Evolutionary conservation across 2,113 vertebrate genomes (phyloP).

Genomic region (Phaethon lepturus): DNA sequence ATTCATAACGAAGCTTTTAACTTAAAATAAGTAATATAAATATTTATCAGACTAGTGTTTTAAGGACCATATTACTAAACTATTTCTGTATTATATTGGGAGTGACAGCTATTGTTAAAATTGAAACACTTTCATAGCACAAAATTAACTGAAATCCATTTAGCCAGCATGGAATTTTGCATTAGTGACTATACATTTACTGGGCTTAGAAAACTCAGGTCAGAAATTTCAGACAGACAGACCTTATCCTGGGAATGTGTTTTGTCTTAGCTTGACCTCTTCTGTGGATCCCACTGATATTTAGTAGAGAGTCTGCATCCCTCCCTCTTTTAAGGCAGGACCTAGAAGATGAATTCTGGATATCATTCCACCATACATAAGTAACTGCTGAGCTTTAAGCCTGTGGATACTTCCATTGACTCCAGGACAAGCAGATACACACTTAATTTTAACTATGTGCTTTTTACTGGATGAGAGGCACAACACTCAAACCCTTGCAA

Average conservation of each 20-base stretch:
- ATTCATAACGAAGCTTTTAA: conserved; percentile 68
- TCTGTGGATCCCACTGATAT: background rate
- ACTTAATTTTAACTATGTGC: background rate
- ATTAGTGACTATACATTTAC: background rate
- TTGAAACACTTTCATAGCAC: background rate
- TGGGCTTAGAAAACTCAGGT: background rate
- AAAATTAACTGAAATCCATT: conserved; percentile 39
- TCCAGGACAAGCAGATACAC: background rate
- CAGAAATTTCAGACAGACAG: conserved; percentile 43
- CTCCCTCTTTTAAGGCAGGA: background rate
- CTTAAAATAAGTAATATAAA: conserved; percentile 69
- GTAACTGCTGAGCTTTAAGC: background rate
- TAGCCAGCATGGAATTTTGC: conserved; percentile 11
- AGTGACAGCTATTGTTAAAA: conserved; percentile 61
- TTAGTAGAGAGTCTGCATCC: background rate
- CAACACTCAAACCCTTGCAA: background rate
- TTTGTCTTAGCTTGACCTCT: conserved; percentile 36
- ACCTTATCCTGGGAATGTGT: conserved; percentile 8
- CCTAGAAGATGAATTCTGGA: background rate
- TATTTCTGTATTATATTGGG: conserved; percentile 35
- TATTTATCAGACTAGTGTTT: conserved; percentile 60
- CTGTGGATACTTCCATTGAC: background rate
- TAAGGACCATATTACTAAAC: conserved; percentile 53
- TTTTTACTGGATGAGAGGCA: background rate
- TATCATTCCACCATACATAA: background rate